These are phyloP conservation scores for Coleophora flavipennella DNA, from an alignment of 2,888 invertebrate species.

Conservation along the genomic window DNA sequence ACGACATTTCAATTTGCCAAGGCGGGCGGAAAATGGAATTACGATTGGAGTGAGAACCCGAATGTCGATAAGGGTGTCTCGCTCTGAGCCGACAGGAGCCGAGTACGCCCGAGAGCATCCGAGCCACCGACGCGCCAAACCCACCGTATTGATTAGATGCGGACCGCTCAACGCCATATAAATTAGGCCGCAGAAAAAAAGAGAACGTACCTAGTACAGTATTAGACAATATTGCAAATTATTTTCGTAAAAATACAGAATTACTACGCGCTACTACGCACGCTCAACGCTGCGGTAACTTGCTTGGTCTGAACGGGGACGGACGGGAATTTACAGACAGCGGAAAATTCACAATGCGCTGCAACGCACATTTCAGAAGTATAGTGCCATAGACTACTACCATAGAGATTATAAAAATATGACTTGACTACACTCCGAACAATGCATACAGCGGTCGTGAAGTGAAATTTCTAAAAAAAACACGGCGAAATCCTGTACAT, in stretches of 20 bases:
- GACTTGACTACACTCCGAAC: no score
- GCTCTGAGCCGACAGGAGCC: conserved; percentile 34
- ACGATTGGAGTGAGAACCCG: conserved; percentile 69
- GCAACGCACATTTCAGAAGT: no score
- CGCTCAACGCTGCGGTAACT: neutral
- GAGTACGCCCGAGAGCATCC: conserved; percentile 40
- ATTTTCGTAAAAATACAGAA: neutral
- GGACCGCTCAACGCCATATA: conserved; percentile 70
- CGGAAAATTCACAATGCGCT: no score
- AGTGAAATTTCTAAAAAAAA: no score
- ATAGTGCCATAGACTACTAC: no score
- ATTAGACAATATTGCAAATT: neutral
- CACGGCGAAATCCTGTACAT: no score
- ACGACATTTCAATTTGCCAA: conserved; percentile 75
- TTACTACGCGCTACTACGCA: neutral
- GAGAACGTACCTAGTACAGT: conserved; percentile 33
- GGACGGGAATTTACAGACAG: no score
- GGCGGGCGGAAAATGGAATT: conserved; percentile 75
- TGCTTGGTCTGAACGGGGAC: no score
- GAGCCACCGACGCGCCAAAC: conserved; percentile 49
- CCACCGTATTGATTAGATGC: conserved; percentile 72
- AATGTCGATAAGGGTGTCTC: conserved; percentile 42
- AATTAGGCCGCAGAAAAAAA: conserved; percentile 70
- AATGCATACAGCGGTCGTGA: no score
- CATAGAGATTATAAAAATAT: no score